Conservation (phyloP, 2,888 invertebrate species). For the Ferrisia virgata region DNA sequence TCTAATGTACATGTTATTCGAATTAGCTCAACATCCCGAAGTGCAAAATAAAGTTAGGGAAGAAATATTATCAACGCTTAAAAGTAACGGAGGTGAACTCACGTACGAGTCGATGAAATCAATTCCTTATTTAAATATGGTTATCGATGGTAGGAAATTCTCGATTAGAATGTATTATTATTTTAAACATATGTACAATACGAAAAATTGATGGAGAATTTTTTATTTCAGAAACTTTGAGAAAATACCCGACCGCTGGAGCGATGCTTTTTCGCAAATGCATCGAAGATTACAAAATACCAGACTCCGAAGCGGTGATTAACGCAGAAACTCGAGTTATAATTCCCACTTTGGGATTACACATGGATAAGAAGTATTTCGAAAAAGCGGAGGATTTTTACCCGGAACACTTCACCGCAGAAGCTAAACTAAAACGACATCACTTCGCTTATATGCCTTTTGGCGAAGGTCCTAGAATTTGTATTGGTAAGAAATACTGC, state of each 20-base stretch:
- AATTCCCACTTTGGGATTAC: slow-evolving; percentile 53
- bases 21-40: slow-evolving; percentile 58
- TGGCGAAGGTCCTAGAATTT: slow-evolving; percentile 53
- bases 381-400: slow-evolving; percentile 55
- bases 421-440: slow-evolving; percentile 52
- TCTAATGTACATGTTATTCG: slow-evolving; percentile 59
- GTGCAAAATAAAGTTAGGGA: slow-evolving; percentile 56
- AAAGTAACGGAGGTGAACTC: slow-evolving; percentile 54
- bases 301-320: slow-evolving; percentile 50
- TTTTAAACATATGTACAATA: too few relatives aligned
- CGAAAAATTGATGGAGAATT: too few relatives aligned
- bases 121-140: slow-evolving; percentile 59
- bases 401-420: slow-evolving; percentile 55
- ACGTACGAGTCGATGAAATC: slow-evolving; percentile 57
- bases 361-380: slow-evolving; percentile 54
- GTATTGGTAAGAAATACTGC: slow-evolving; percentile 51
- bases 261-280: slow-evolving; percentile 52
- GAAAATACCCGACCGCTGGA: slow-evolving; percentile 54
- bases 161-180: neutral
- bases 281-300: slow-evolving; percentile 52
- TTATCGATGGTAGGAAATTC: slow-evolving; percentile 57
- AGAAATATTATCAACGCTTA: slow-evolving; percentile 56
- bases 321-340: slow-evolving; percentile 52
- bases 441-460: slow-evolving; percentile 53
- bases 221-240: slow-evolving; percentile 53